Evolutionary conservation across 2,113 vertebrate genomes (phyloP).

Genomic region (Tragelaphus strepsiceros): DNA sequence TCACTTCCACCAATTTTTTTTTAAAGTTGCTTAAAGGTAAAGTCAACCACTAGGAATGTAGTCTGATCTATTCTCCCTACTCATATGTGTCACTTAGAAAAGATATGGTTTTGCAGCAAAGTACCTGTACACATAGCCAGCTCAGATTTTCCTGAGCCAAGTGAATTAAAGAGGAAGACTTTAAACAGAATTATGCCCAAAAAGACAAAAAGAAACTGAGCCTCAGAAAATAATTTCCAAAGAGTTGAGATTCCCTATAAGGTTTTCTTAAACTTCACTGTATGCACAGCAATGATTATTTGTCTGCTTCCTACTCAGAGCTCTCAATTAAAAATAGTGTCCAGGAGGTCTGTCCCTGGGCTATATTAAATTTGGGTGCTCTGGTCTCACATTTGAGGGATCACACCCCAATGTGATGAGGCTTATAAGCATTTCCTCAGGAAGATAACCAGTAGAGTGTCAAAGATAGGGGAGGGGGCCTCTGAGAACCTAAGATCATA

Average conservation of each 20-base stretch:
- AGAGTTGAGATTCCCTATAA: conserved; percentile 69
- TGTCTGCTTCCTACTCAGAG: neutral
- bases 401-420: neutral
- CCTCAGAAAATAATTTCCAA: conserved; percentile 71
- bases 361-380: neutral
- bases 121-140: neutral
- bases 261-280: conserved; percentile 63
- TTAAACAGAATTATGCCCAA: conserved; percentile 55
- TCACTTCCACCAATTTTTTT: neutral
- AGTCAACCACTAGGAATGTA: neutral
- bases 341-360: neutral
- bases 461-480: neutral
- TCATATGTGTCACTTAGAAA: conserved; percentile 10
- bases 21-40: conserved; percentile 15
- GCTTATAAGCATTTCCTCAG: neutral
- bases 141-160: conserved; percentile 67
- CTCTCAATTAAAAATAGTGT: conserved; percentile 30
- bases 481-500: conserved; percentile 4
- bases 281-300: conserved; percentile 50
- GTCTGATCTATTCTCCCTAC: neutral
- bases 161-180: conserved; percentile 67
- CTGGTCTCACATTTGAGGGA: neutral
- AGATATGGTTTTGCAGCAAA: conserved; percentile 7
- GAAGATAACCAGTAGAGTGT: neutral
- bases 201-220: conserved; percentile 67